Base-by-base conservation (phyloP, 2,113 vertebrate genomes). In the Limanda limanda region DNA sequence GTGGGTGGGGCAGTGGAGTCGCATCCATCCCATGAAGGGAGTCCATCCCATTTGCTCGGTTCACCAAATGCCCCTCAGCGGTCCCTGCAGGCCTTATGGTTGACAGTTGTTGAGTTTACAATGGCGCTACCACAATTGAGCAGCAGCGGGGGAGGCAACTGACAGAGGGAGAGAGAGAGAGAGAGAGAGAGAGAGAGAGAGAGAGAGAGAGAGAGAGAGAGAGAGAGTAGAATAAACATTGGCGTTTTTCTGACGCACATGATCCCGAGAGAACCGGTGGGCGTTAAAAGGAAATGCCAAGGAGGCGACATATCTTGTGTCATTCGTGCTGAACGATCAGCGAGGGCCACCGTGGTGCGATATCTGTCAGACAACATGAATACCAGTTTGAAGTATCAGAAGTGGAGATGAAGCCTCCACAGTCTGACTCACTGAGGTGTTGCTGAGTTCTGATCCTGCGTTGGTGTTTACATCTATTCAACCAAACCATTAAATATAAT, bases 1-100 rank as follows among this genome's bases (percentile, higher is more conserved):
- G 31, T 18, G 64, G 75, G 72, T 82, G 84, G 81, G 40, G 75
- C 72, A 52, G 13, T 70, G 56, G 77, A 81, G 71, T 78, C 48
- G 48, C 0, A 55, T 37, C 42, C n/a, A 42, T 58, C 57, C 18
- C 42, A 47, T 1, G 2, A 24, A 59, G 7, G 27, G 20, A 54
- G 17, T 42, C 45, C n/a, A n/a, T 77, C 48, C 71, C 69, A 72
- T 81, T 73, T 76, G 64, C 31, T 71, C 18, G 58, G 35, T 47
- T 31, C 78, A 23, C 31, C 15, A 58, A 71, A 37, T 35, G 31
- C 62, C 59, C 58, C 40, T 27, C 5, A 8, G 66, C 31, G 2
- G 51, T 20, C 25, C 66, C 18, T 48, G 12, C 0, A 5, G 54
- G 60, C 17, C 17, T 4, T 59, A 59, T 57, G 60, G 79, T 61